Percentiles rank a stretch among this genome's conserved stretches.
Evolutionary conservation across 1,140 invertebrate genomes (phyloP).

Genomic region (Drosophila nebulosa): DNA sequence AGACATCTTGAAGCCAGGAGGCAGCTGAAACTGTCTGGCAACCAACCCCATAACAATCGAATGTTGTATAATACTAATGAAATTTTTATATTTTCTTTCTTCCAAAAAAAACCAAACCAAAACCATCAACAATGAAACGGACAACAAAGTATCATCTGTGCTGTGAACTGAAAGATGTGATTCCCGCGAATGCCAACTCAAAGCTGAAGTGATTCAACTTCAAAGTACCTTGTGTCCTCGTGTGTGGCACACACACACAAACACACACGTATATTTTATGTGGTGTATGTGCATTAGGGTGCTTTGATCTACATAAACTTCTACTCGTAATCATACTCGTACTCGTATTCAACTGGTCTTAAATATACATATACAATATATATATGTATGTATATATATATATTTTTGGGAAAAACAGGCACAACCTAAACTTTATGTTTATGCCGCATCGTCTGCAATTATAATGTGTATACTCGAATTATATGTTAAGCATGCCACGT

Average conservation of each 20-base stretch:
- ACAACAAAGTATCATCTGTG: slow-evolving; percentile 73
- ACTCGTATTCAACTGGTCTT: background rate
- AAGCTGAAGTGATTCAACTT: slow-evolving; percentile 64
- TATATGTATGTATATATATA: background rate
- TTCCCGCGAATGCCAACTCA: slow-evolving; percentile 73
- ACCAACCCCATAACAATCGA: slow-evolving; percentile 49
- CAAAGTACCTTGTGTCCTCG: slow-evolving; percentile 52
- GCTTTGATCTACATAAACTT: slow-evolving; percentile 61
- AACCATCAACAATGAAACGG: slow-evolving; percentile 30
- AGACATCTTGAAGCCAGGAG: background rate
- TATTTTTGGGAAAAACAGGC: slow-evolving; percentile 25
- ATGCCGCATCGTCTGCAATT: slow-evolving; percentile 57
- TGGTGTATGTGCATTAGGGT: slow-evolving; percentile 25
- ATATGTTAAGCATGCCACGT: slow-evolving; percentile 49
- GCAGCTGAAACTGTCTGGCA: slow-evolving; percentile 53
- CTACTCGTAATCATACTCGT: background rate
- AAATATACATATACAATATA: slow-evolving; percentile 15
- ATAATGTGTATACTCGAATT: slow-evolving; percentile 62
- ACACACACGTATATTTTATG: slow-evolving; percentile 17
- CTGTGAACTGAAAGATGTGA: slow-evolving; percentile 68
- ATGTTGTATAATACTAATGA: slow-evolving; percentile 64
- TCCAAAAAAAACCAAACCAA: slow-evolving; percentile 22
- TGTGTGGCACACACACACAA: slow-evolving; percentile 23
- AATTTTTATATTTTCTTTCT: slow-evolving; percentile 24
- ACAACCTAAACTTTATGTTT: slow-evolving; percentile 48